Evolutionary conservation across 2,113 vertebrate species (phyloP).

Genomic region (Protobothrops mucrosquamatus): DNA sequence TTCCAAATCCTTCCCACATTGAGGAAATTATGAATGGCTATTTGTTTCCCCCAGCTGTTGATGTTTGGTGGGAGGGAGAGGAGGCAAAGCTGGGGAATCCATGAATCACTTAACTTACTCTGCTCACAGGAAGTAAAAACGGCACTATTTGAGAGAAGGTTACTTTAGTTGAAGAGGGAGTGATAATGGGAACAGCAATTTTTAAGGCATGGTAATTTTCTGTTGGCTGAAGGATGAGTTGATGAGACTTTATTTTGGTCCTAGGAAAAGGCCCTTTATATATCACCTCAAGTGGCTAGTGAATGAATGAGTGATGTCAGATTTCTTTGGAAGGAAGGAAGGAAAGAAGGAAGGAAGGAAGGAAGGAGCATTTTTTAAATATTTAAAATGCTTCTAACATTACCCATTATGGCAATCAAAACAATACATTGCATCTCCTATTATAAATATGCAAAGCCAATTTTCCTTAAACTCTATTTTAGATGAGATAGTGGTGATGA

Average conservation of each 20-base stretch:
- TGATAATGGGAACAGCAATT: neutral
- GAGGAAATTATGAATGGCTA: neutral
- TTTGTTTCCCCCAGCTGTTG: neutral
- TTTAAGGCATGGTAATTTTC: neutral
- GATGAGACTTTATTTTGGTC: neutral
- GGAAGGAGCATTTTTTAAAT: neutral
- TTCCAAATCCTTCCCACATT: neutral
- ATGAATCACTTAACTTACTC: neutral
- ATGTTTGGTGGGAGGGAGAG: neutral
- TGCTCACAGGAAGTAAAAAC: neutral
- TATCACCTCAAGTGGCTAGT: neutral
- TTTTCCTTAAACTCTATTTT: neutral
- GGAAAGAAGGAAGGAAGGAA: neutral
- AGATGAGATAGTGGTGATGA: neutral
- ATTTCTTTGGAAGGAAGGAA: neutral
- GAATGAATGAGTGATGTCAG: neutral
- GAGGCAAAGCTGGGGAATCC: neutral
- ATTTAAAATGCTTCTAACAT: neutral
- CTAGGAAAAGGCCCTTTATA: neutral
- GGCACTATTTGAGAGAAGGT: neutral
- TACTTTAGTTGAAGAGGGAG: neutral
- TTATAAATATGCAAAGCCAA: neutral
- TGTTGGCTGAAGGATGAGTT: neutral
- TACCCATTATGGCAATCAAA: neutral
- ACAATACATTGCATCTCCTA: neutral